Base-by-base conservation (phyloP, 2,888 invertebrate genomes). In the Cyclophora albipunctata region DNA sequence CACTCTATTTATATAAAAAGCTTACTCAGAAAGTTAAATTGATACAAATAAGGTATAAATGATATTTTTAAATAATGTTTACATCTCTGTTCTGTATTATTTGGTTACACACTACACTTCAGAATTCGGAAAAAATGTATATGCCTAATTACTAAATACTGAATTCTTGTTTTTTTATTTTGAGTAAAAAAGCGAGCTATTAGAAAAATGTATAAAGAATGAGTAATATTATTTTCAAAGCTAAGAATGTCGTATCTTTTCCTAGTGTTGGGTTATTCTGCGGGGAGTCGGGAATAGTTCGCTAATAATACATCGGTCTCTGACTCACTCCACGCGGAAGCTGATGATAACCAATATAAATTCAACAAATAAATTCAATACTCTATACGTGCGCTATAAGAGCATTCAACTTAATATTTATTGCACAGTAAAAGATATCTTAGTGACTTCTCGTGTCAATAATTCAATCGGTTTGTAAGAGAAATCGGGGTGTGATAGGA, bases 241-340 rank as follows among this genome's bases (percentile, higher is more conserved):
- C 37, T 37, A 37, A 4, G 5, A 52, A 37, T 44, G n/a, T 48
- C 35, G 46, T 34, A 7, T 42, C 6, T 4, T 42, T 42, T 20
- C 45, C 42, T 43, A 48, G 48, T 50, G 37, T 43, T 43, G 34
- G 7, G 34, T 42, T 20, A 43, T 51, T 54, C 52, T 56, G 54
- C 45, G 50, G 46, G 53, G 45, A 63, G 59, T 68, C 74, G 66
- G 74, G 75, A 80, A 81, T 81, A 83, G 75, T 57, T 61, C 56
- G 66, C 79, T 82, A 83, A 76, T 73, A 78, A 82, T 83, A 83
- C 56, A 40, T 50, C 64, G 49, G 58, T 58, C 62, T 66, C 54
- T 64, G 70, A 59, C 70, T 82, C 84, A 84, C 68, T 76, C 72
- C 69, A 76, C 69, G 67, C 77, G 76, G 78, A 80, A 81, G 77